These are phyloP conservation scores for Temnothorax rugatulus DNA, from an alignment of 2,888 invertebrate species.

Conservation along the genomic window DNA sequence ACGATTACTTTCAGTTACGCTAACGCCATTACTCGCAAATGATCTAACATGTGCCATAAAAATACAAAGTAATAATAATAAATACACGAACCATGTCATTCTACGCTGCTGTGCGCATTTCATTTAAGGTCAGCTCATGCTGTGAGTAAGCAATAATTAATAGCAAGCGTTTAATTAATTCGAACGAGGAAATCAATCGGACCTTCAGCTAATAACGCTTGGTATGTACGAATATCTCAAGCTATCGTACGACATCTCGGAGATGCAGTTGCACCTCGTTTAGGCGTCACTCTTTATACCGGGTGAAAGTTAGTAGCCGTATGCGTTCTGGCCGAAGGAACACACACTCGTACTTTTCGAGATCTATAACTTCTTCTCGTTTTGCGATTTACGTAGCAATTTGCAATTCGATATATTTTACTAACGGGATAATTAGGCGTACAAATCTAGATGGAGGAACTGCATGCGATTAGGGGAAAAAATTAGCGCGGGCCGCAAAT, in stretches of 20 bases:
- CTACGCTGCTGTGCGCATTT: slow-evolving; percentile 52
- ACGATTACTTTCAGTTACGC: slow-evolving; percentile 12
- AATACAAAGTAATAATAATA: slow-evolving; percentile 38
- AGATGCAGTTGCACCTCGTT: slow-evolving; percentile 35
- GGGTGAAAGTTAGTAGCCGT: slow-evolving; percentile 16
- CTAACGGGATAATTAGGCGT: slow-evolving; percentile 55
- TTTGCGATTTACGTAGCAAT: slow-evolving; percentile 66
- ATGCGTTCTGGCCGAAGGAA: slow-evolving; percentile 49
- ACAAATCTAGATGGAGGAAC: slow-evolving; percentile 33
- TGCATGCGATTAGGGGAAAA: slow-evolving; percentile 69
- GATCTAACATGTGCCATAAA: slow-evolving; percentile 24
- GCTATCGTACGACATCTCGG: slow-evolving; percentile 32
- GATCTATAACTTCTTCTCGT: slow-evolving; percentile 67
- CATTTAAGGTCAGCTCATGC: slow-evolving; percentile 64
- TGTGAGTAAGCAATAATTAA: slow-evolving; percentile 62
- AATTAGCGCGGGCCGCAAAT: slow-evolving; percentile 44
- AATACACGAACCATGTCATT: slow-evolving; percentile 21
- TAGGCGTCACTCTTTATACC: slow-evolving; percentile 28
- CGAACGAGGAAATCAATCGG: slow-evolving; percentile 29
- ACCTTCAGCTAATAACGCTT: slow-evolving; percentile 49
- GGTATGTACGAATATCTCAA: slow-evolving; percentile 37
- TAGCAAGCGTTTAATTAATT: slow-evolving; percentile 43
- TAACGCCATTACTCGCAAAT: slow-evolving; percentile 35
- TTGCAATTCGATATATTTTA: slow-evolving; percentile 68
- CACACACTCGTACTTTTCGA: slow-evolving; percentile 49